These are phyloP conservation scores for Collichthys lucidus DNA, from an alignment of 2,113 vertebrate genomes.

Conservation along the genomic window DNA sequence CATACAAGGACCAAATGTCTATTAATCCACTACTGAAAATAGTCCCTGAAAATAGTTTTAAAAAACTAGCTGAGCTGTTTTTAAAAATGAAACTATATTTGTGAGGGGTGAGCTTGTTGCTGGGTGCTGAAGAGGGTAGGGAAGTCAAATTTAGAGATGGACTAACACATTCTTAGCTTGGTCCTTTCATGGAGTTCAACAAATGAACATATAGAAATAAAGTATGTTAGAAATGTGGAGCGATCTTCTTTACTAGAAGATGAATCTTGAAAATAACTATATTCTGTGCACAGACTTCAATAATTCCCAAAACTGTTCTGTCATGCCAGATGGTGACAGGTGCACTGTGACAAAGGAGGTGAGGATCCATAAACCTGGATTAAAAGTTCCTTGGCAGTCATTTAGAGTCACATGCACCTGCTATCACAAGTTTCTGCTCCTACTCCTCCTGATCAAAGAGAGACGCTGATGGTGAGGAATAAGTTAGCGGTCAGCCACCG, in stretches of 20 bases:
- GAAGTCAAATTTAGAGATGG: no score
- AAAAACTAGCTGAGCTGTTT: background rate
- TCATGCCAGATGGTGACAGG: background rate
- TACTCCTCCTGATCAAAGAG: conserved; percentile 44
- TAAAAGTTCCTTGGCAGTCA: conserved; percentile 2
- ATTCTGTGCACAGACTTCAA: background rate
- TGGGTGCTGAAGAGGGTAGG: no score
- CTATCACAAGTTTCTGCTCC: conserved; percentile 1
- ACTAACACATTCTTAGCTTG: no score
- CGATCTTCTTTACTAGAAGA: no score
- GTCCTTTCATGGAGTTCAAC: no score
- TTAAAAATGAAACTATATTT: background rate
- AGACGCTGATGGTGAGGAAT: conserved; percentile 44
- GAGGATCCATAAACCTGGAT: background rate
- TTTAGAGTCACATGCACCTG: conserved; percentile 4
- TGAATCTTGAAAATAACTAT: no score
- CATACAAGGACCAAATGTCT: no score
- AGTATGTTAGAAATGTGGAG: no score
- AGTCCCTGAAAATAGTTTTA: no score
- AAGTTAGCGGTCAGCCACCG: conserved; percentile 31
- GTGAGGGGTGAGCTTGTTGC: no score
- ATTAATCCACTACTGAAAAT: no score
- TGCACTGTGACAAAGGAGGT: background rate
- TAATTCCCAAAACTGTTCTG: background rate
- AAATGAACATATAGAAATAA: no score